These are phyloP conservation scores for Drosophila subsilvestris DNA, from an alignment of 2,888 invertebrate species.

Conservation along the genomic window DNA sequence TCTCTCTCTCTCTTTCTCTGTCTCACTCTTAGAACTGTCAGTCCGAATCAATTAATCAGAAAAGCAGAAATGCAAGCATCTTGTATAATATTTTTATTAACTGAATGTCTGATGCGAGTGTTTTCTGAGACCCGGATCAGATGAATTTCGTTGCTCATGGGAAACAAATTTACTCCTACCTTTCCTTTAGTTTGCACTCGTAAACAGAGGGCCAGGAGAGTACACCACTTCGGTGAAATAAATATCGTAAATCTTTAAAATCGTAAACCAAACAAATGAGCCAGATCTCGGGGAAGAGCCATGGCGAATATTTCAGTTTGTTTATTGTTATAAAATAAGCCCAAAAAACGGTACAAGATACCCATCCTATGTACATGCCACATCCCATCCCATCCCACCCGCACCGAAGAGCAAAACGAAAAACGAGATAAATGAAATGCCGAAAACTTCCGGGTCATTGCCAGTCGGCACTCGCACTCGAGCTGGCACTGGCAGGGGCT, in stretches of 20 bases:
- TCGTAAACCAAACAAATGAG: slow-evolving; percentile 68
- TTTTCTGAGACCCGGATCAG: too few species aligned
- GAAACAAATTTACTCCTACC: not conserved
- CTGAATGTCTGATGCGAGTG: slow-evolving; percentile 11
- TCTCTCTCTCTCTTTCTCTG: not conserved
- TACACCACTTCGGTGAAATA: slow-evolving; percentile 37
- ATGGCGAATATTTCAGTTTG: slow-evolving; percentile 52
- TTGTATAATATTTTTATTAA: slow-evolving; percentile 34
- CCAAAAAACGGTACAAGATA: slow-evolving; percentile 13
- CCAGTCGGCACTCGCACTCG: slow-evolving; percentile 18
- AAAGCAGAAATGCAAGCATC: slow-evolving; percentile 1
- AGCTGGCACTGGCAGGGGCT: slow-evolving; percentile 4
- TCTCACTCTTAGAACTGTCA: not conserved
- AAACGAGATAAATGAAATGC: slow-evolving; percentile 54
- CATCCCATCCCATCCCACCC: not conserved
- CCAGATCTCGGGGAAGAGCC: slow-evolving; percentile 41
- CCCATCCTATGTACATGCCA: not conserved
- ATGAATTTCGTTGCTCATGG: too few species aligned
- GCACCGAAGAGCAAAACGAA: slow-evolving; percentile 1
- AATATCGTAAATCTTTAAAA: slow-evolving; percentile 70
- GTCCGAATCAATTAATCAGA: not conserved
- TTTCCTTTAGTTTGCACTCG: slow-evolving; percentile 2
- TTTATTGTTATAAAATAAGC: slow-evolving; percentile 62
- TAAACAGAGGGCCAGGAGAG: slow-evolving; percentile 41
- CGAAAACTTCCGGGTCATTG: slow-evolving; percentile 62